Percentiles rank a stretch among this genome's conserved stretches.
Evolutionary conservation across 2,113 vertebrate genomes (phyloP).

Genomic region (Plotosus lineatus): DNA sequence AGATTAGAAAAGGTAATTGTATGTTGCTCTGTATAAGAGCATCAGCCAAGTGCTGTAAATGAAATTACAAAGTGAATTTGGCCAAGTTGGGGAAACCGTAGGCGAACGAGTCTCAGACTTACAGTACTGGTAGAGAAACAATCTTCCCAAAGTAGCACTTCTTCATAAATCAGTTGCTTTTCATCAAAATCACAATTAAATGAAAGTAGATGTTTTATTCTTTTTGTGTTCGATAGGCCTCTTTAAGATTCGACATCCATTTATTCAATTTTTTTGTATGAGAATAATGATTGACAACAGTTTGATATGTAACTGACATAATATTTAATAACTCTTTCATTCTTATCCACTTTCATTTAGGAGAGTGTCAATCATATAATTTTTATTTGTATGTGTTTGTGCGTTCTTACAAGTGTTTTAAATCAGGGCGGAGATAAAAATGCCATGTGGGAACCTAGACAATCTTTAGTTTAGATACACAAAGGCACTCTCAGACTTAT

Average conservation of each 20-base stretch:
- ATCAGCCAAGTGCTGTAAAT: no score
- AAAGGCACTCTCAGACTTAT: conserved; percentile 53
- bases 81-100: neutral
- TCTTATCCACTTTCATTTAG: neutral
- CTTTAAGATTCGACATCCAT: conserved; percentile 5
- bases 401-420: conserved; percentile 29
- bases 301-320: conserved; percentile 12
- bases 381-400: conserved; percentile 32
- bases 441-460: conserved; percentile 55
- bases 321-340: conserved; percentile 25
- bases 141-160: conserved; percentile 14
- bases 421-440: conserved; percentile 43
- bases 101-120: neutral
- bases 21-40: no score
- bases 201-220: neutral
- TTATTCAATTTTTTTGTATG: conserved; percentile 5
- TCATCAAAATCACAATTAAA: neutral
- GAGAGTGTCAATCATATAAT: conserved; percentile 46
- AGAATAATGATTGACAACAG: neutral
- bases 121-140: conserved; percentile 3
- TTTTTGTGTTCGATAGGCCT: neutral
- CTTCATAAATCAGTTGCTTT: conserved; percentile 2
- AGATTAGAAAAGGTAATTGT: no score
- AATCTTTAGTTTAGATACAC: conserved; percentile 58
- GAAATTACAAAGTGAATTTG: neutral